These are phyloP conservation scores for Volucella zonaria DNA, from an alignment of 2,888 invertebrate genomes.

Conservation along the genomic window DNA sequence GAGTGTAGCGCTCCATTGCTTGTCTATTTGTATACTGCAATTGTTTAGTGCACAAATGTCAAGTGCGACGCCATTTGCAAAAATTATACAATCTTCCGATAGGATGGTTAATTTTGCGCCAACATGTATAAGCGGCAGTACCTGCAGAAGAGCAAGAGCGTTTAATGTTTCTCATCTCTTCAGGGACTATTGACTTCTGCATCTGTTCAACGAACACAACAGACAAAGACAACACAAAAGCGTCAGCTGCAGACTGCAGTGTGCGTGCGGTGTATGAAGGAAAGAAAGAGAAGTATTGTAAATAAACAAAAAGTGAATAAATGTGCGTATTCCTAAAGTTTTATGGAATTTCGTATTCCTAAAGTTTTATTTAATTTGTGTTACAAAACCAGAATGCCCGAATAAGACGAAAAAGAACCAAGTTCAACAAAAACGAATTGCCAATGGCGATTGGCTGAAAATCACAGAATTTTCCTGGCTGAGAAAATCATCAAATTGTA, in stretches of 20 bases:
- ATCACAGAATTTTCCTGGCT: conserved; percentile 19
- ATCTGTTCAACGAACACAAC: not conserved
- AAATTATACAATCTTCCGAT: too few relatives aligned
- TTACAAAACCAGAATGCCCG: not conserved
- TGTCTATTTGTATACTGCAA: too few relatives aligned
- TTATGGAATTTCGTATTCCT: too few relatives aligned
- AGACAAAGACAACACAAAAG: not conserved
- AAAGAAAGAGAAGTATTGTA: conserved; percentile 3
- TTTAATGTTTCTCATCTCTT: too few relatives aligned
- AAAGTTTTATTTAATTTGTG: too few relatives aligned
- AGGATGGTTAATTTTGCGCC: too few relatives aligned
- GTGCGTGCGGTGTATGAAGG: not conserved
- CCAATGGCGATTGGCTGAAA: conserved; percentile 3
- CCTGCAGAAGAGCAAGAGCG: too few relatives aligned
- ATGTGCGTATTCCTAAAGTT: conserved; percentile 5
- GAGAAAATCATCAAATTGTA: conserved; percentile 14
- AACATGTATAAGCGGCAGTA: too few relatives aligned
- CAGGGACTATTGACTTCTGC: not conserved
- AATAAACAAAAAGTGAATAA: conserved; percentile 1
- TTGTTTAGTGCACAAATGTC: too few relatives aligned
- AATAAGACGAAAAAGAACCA: not conserved
- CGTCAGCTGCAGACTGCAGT: not conserved
- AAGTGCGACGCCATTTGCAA: too few relatives aligned
- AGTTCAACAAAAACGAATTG: not conserved
- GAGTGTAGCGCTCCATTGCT: too few relatives aligned